Evolutionary conservation across 2,113 vertebrate genomes (phyloP).

Genomic region (Plotosus lineatus): DNA sequence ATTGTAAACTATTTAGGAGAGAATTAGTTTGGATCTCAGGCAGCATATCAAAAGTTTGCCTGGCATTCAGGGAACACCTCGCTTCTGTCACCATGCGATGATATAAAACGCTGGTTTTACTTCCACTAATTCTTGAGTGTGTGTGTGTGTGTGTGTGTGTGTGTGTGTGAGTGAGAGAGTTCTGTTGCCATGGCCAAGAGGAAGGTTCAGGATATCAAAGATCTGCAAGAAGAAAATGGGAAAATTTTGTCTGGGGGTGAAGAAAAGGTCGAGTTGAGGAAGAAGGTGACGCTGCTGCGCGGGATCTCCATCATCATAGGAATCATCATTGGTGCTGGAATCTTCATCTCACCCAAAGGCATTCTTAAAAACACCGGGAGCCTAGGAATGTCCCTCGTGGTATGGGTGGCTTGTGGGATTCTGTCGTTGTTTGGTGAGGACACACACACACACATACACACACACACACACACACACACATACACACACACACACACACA

Average conservation of each 20-base stretch:
- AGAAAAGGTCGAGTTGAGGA: constrained; percentile 81
- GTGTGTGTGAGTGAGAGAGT: constrained; percentile 3
- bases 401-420: constrained; percentile 89
- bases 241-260: constrained; percentile 53
- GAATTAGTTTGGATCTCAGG: constrained; percentile 27
- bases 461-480: constrained; percentile 20
- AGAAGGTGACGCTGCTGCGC: constrained; percentile 88
- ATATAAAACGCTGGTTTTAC: constrained; percentile 1
- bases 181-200: constrained; percentile 70
- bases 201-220: constrained; percentile 18
- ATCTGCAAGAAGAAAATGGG: not conserved
- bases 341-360: constrained; percentile 97
- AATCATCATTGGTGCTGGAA: constrained; percentile 93
- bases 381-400: constrained; percentile 86
- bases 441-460: constrained; percentile 3
- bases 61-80: constrained; percentile 36
- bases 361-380: constrained; percentile 89
- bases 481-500: not conserved
- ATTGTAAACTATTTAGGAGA: not conserved
- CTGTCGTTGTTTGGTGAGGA: constrained; percentile 93
- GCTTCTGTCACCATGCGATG: constrained; percentile 24
- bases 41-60: constrained; percentile 44
- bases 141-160: not conserved
- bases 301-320: constrained; percentile 93
- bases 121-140: not conserved